Evolutionary conservation across 2,888 invertebrate genomes (phyloP).

Genomic region (Hypena proboscidalis): DNA sequence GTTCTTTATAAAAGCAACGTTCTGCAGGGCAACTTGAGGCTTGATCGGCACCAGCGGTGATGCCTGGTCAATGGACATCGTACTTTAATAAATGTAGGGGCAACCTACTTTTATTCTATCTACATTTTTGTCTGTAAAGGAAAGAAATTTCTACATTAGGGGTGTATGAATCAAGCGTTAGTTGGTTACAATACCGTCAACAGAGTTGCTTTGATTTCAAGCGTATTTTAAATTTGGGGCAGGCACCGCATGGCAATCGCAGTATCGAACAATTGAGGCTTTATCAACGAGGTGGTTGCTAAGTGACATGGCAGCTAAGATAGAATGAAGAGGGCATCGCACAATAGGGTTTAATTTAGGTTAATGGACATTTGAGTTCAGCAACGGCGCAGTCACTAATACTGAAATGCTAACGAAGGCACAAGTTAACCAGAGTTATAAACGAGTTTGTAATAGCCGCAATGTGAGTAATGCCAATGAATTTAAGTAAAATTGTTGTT

Average conservation of each 20-base stretch:
- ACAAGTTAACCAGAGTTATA: conserved; percentile 15
- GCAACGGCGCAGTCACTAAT: conserved; percentile 39
- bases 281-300: conserved; percentile 55
- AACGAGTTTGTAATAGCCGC: conserved; percentile 13
- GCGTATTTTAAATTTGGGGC: conserved; percentile 39
- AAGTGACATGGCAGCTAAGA: conserved; percentile 53
- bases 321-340: conserved; percentile 61
- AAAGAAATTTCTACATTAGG: conserved; percentile 65
- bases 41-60: conserved; percentile 82
- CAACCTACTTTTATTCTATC: conserved; percentile 69
- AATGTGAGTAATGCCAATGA: conserved; percentile 1
- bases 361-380: conserved; percentile 66
- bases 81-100: conserved; percentile 67
- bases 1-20: conserved; percentile 81
- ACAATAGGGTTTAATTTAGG: conserved; percentile 71
- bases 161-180: conserved; percentile 32
- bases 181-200: conserved; percentile 52
- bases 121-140: conserved; percentile 83
- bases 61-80: conserved; percentile 84
- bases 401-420: conserved; percentile 25
- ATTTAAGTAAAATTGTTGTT: conserved; percentile 10
- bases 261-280: conserved; percentile 48
- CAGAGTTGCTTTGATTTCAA: conserved; percentile 65
- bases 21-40: conserved; percentile 74
- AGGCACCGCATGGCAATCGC: conserved; percentile 47